phyloP scores from a whole-genome alignment of 2,113 vertebrate species.

The Pluvialis apricaria region DNA sequence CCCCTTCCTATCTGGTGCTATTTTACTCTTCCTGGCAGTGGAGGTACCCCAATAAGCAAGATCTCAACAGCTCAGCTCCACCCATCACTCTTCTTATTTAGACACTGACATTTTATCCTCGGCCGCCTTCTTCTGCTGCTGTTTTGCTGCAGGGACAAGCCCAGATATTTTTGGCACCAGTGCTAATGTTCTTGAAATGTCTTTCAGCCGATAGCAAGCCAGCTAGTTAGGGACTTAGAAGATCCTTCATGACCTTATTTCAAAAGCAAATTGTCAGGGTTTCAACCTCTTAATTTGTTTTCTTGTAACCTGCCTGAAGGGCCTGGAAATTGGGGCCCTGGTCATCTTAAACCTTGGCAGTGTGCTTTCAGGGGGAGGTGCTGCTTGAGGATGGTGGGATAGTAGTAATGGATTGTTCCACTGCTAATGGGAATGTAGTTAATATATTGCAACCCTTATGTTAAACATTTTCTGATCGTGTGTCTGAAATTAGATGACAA shows the following conservation, averaged over 20 bases:
- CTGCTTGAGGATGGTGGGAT: neutral
- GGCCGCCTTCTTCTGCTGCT: neutral
- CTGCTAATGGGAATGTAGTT: neutral
- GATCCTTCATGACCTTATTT: conserved; percentile 28
- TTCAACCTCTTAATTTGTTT: conserved; percentile 34
- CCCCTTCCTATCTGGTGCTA: neutral
- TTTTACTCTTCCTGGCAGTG: neutral
- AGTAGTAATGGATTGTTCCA: neutral
- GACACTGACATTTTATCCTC: neutral
- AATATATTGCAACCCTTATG: neutral
- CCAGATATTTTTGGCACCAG: conserved; percentile 28
- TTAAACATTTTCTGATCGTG: neutral
- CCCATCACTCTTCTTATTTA: neutral
- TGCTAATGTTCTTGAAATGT: conserved; percentile 8
- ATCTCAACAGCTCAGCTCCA: neutral
- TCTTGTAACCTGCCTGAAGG: neutral
- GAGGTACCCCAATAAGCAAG: neutral
- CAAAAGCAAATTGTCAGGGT: neutral
- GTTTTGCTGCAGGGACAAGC: neutral
- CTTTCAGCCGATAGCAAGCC: conserved; percentile 25
- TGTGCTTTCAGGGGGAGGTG: neutral
- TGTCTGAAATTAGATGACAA: neutral
- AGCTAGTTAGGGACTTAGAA: neutral
- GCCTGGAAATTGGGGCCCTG: neutral
- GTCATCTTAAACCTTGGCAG: neutral